A percentile compares a stretch with the other conserved stretches of the same genome.
Evolutionary conservation across 2,888 invertebrate species (phyloP).

Genomic region (Ophraella communa): DNA sequence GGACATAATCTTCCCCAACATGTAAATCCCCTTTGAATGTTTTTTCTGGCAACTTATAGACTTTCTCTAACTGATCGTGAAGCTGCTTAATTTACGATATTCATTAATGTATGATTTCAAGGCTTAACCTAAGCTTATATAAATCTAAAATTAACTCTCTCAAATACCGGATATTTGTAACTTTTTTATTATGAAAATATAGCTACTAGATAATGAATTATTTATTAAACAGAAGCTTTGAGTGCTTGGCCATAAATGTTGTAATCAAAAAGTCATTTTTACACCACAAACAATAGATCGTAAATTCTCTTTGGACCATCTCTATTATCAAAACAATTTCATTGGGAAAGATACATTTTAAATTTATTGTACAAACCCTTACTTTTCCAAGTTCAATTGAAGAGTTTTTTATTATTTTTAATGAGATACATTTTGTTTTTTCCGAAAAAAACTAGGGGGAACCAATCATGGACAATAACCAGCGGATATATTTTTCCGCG

Average conservation of each 20-base stretch:
- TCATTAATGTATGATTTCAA: background rate
- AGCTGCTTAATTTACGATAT: too few species aligned
- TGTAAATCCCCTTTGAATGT: too few species aligned
- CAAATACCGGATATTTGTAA: background rate
- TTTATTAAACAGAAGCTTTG: background rate
- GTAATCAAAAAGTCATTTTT: background rate
- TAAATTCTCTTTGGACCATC: too few species aligned
- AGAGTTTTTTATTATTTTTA: too few species aligned
- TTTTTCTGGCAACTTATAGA: too few species aligned
- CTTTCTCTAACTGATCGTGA: too few species aligned
- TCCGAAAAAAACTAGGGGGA: background rate
- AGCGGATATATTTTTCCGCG: constrained; percentile 27
- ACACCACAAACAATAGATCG: background rate
- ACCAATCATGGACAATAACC: constrained; percentile 9
- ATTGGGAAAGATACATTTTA: too few species aligned
- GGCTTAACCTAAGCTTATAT: background rate
- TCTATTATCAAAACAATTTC: too few species aligned
- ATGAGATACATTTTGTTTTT: background rate
- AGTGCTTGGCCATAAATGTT: background rate
- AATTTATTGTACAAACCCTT: too few species aligned
- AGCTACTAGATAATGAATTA: background rate
- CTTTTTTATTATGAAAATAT: background rate
- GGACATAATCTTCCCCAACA: too few species aligned
- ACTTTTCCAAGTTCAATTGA: too few species aligned
- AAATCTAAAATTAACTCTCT: background rate